Evolutionary conservation across 2,888 invertebrate species (phyloP), one percentile per base, ranked within the genome.

Genomic region (Chloroclystis v-ata): DNA sequence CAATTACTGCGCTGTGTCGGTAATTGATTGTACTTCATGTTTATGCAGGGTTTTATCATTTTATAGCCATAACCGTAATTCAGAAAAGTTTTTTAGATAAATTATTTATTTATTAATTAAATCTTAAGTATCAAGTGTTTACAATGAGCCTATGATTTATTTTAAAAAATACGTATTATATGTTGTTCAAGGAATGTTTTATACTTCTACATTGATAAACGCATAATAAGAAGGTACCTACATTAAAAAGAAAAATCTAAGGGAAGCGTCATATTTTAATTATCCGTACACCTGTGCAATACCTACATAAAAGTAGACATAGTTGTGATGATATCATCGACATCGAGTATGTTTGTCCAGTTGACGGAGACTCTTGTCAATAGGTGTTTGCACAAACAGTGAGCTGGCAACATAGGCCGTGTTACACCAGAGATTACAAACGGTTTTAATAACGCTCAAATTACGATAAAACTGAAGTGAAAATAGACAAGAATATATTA

Each of bases 1-100:
- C 60, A 47, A 65, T 65, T 59, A 47, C 41, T n/a, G 37, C n/a
- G n/a, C 41, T n/a, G 37, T 11, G n/a, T 37, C 14, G 25, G 33
- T 45, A 45, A 49, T 45, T 41, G 25, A 49, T 45, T 33, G 42
- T n/a, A 16, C 37, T 45, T 28, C 12, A 45, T 37, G 41, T 42
- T 42, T 33, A 45, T 49, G 38, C 14, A 40, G 28, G 40, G 32
- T 32, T 49, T 40, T 32, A 49, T 41, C 30, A 44, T 37, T 32
- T 20, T 35, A 20, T 20, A 20, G 20, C 20, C 20, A 20, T 20
- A 20, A 20, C 5, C 20, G 20, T 20, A 20, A 20, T 5, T 20
- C 5, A 4, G 20, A 4, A 20, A 20, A n/a, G n/a, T n/a, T n/a
- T n/a, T n/a, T n/a, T n/a, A n/a, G n/a, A n/a, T n/a, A n/a, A n/a